These are phyloP conservation scores for Cryptotis parvus DNA, from an alignment of 2,113 vertebrate species.

Conservation along the genomic window DNA sequence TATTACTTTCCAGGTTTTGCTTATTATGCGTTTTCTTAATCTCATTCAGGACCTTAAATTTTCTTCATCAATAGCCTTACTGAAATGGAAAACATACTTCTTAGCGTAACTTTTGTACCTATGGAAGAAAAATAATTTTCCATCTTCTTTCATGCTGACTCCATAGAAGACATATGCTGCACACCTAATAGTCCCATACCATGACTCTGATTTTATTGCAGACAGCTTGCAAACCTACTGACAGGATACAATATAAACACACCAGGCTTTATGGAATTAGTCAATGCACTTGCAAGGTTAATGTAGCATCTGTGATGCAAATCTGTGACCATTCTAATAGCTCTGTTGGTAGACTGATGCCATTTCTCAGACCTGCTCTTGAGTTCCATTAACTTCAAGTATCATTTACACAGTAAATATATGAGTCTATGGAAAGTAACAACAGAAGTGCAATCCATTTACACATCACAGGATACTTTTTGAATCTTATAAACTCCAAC, in stretches of 20 bases:
- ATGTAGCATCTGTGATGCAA: slow-evolving; percentile 78
- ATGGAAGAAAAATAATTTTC: slow-evolving; percentile 20
- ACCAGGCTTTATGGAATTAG: slow-evolving; percentile 77
- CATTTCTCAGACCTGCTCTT: slow-evolving; percentile 80
- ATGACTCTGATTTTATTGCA: slow-evolving; percentile 74
- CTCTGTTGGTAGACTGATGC: slow-evolving; percentile 75
- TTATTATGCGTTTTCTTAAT: not conserved
- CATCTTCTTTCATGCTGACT: slow-evolving; percentile 40
- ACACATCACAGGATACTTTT: slow-evolving; percentile 63
- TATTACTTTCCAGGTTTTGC: not conserved
- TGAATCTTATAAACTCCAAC: slow-evolving; percentile 39
- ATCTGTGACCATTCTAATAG: slow-evolving; percentile 79
- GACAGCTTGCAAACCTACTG: slow-evolving; percentile 74
- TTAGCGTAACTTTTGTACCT: slow-evolving; percentile 23
- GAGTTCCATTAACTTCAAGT: slow-evolving; percentile 76
- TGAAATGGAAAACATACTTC: slow-evolving; percentile 52
- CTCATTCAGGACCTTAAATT: slow-evolving; percentile 10
- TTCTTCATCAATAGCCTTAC: not conserved
- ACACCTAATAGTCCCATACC: slow-evolving; percentile 32
- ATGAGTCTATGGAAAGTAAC: slow-evolving; percentile 65
- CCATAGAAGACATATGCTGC: slow-evolving; percentile 52
- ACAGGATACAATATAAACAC: slow-evolving; percentile 73
- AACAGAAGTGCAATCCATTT: slow-evolving; percentile 68
- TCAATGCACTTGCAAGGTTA: slow-evolving; percentile 75
- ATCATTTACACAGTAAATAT: slow-evolving; percentile 75